phyloP scores from a whole-genome alignment of 2,113 vertebrate species.

The Mirza zaza region DNA sequence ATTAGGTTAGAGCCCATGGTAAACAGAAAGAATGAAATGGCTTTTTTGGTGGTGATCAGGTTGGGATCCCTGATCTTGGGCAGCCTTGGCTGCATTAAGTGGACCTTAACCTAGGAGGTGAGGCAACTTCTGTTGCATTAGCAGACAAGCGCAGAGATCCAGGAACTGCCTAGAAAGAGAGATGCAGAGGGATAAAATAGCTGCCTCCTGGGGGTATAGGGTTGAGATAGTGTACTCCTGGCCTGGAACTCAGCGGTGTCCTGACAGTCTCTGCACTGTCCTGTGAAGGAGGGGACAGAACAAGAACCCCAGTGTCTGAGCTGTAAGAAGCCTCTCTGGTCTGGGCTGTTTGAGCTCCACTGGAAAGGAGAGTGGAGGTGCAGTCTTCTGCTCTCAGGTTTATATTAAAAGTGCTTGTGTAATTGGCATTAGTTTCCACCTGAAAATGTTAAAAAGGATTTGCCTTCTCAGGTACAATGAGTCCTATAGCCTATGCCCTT shows the following conservation, averaged over 20 bases:
- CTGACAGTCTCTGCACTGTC: neutral
- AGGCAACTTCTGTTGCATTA: no score
- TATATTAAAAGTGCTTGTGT: neutral
- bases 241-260: no score
- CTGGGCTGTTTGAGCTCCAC: neutral
- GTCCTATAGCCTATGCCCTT: neutral
- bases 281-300: neutral
- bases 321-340: neutral
- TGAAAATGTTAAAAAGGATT: neutral
- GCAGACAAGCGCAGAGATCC: neutral
- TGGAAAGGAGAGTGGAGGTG: neutral
- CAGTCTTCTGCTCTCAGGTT: neutral
- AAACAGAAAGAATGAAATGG: neutral
- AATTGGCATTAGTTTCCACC: neutral
- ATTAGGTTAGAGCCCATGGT: no score
- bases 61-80: neutral
- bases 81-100: neutral
- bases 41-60: neutral
- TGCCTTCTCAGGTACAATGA: no score
- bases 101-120: no score
- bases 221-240: accelerated
- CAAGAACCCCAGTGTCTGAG: neutral
- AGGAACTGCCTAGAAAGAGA: neutral
- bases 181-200: neutral
- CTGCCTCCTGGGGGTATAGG: accelerated